Base-by-base conservation (phyloP, 2,888 invertebrate species). In the Clanis bilineata region DNA sequence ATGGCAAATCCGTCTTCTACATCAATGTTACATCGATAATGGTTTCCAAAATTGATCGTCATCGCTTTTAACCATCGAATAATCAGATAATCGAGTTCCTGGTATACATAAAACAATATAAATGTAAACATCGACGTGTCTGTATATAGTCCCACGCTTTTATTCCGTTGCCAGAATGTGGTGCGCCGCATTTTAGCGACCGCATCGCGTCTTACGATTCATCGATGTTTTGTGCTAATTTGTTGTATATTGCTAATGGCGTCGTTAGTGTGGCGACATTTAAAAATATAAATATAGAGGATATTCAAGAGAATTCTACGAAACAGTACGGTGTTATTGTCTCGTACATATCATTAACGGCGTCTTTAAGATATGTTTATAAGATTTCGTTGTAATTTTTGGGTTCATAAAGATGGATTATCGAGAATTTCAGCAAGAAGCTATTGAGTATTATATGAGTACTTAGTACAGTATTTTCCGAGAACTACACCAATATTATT, bases 131-230 rank as follows among this genome's bases (percentile, higher is more conserved):
- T 65, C 28, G 65, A 66, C 67, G 67, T 66, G 61, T 66, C 61
- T 57, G 67, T 71, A 65, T 68, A 63, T n/a, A 78, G 75, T 78
- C 83, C 83, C 82, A 81, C 83, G 82, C 82, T 65, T 68, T 70
- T 63, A 64, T 58, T 58, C 59, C 61, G 68, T 69, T 90, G 91
- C 91, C 91, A 92, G 89, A 81, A 80, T 76, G 69, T 86, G 83
- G 73, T 86, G 83, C 89, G 90, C 71, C 79, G 82, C 72, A 71
- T 72, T 77, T 74, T 64, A 70, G 44, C 5, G 51, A 51, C 32
- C 51, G 51, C 51, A 18, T 32, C 18, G 51, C 28, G 51, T 32
- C 32, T 51, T 51, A 12, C 32, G 18, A 28, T 51, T 32, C 47
- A 18, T 51, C 32, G 51, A 51, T 9, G 32, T 51, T 28, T 51